Conservation (phyloP, 2,113 vertebrate species). For the Herpailurus yagouaroundi region DNA sequence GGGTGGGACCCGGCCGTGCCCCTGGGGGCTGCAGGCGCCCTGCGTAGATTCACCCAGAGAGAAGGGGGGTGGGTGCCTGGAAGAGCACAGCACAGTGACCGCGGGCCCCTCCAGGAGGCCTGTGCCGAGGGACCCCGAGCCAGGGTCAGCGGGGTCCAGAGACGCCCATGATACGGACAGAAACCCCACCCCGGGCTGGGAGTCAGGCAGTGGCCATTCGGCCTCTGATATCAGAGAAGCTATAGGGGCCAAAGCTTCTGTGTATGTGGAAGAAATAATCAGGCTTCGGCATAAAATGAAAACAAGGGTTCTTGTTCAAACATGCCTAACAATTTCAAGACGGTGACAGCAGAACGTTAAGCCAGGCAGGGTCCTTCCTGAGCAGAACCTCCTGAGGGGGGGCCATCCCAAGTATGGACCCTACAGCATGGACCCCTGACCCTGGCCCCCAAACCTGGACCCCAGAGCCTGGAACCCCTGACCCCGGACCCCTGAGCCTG, state of each 20-base stretch:
- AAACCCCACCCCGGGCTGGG: neutral
- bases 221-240: neutral
- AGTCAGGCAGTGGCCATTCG: fast-evolving
- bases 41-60: neutral
- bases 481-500: neutral
- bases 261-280: neutral
- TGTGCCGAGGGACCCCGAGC: too few species aligned
- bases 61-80: neutral
- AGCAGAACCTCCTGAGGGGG: too few species aligned
- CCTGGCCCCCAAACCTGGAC: neutral
- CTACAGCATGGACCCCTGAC: neutral
- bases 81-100: neutral
- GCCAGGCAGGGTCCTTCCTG: neutral
- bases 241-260: too few species aligned
- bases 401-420: too few species aligned
- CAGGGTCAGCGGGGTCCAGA: neutral
- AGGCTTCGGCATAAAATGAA: fast-evolving
- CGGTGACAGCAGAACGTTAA: neutral
- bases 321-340: fast-evolving
- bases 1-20: neutral
- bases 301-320: fast-evolving
- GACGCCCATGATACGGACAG: fast-evolving
- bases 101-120: neutral
- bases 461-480: fast-evolving
- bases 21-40: fast-evolving